Base-by-base conservation (phyloP, 2,797 vertebrate genomes). In the Rousettus madagascariensis region DNA sequence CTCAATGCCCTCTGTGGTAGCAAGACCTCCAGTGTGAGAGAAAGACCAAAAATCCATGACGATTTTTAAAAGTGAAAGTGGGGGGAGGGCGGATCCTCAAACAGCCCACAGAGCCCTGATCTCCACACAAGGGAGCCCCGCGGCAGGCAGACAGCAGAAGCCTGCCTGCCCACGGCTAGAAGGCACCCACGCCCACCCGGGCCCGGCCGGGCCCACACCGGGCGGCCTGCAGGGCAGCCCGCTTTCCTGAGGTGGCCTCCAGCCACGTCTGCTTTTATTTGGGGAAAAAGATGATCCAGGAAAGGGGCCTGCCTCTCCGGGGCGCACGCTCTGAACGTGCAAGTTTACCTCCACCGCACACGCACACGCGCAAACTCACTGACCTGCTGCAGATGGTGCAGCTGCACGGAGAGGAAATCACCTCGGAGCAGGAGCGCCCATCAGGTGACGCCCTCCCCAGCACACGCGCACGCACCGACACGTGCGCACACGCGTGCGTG, bases 91-190 rank as follows among this genome's bases (percentile, higher is more conserved):
- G 53, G 17, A 59, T 2, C 46, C 46, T 46, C 53, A 13, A 26
- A 38, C 59, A 84, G 28, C 36, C 10, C 2, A 6, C 26, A 24
- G 71, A 90, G n/a, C 46, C 46, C 33, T 51, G 5, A n/a, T 7
- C 26, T 28, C 33, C 3, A 7, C 28, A 24, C 13, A 2, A 4
- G 0, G 36, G 13, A 9, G 2, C 19, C n/a, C 65, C 6, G 1
- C 0, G 26, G 53, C 24, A 78, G 19, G 20, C 13, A 16, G 22
- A n/a, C 33, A 26, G 1, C 41, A n/a, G 33, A 51, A 63, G 57
- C 33, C 33, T 33, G 33, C 16, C 86, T 38, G 4, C 0, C 4
- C n/a, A n/a, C 36, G 46, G 16, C 15, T 59, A 10, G 16, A 26
- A 46, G 57, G 53, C 1, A 30, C 13, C 41, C 16, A 2, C 6